Evolutionary conservation across 2,113 vertebrate genomes (phyloP).

Genomic region (Cettia cetti): DNA sequence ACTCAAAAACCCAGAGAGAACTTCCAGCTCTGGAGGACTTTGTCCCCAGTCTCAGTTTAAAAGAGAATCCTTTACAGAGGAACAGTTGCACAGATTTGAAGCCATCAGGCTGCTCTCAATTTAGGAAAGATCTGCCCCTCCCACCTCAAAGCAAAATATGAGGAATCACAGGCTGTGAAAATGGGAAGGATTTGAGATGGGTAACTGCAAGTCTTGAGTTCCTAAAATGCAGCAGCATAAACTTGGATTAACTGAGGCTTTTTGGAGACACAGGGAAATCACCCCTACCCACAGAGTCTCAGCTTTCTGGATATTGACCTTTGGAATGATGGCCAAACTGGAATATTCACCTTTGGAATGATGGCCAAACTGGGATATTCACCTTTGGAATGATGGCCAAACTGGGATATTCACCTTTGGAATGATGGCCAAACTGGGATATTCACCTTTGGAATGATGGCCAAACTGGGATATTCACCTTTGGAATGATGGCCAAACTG

Average conservation of each 20-base stretch:
- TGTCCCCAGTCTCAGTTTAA: background rate
- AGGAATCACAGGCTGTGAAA: background rate
- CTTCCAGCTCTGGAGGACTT: background rate
- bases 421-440: background rate
- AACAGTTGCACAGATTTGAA: background rate
- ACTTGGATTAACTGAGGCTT: background rate
- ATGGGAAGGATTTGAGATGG: background rate
- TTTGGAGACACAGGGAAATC: background rate
- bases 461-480: background rate
- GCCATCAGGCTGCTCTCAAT: background rate
- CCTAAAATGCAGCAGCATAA: background rate
- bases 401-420: background rate
- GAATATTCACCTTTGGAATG: background rate
- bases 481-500: too few relatives aligned
- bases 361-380: background rate
- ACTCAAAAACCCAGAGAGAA: background rate
- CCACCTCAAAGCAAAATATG: background rate
- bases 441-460: background rate
- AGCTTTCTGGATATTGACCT: accelerated
- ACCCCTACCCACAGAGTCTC: background rate
- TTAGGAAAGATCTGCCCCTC: background rate
- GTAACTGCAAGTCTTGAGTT: background rate
- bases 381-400: background rate
- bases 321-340: background rate
- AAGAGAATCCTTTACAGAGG: background rate